Percentiles rank a stretch among this genome's conserved stretches.
phyloP scores from a whole-genome alignment of 2,113 vertebrate species.

The Phrynosoma platyrhinos region DNA sequence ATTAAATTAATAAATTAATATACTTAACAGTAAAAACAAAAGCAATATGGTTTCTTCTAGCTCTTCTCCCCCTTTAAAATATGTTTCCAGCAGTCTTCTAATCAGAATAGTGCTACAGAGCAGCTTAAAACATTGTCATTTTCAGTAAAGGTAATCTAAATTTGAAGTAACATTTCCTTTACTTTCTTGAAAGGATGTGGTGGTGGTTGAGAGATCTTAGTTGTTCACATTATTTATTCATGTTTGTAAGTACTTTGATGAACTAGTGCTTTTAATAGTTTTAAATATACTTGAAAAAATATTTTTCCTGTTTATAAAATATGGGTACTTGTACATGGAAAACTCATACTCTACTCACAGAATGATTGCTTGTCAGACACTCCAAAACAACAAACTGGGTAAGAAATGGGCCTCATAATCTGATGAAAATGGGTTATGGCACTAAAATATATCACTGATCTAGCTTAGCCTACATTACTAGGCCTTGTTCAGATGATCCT shows the following conservation, averaged over 20 bases:
- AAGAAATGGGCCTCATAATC: constrained; percentile 36
- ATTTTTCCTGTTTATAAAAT: constrained; percentile 70
- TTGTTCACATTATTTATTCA: constrained; percentile 70
- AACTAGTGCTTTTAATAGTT: constrained; percentile 77
- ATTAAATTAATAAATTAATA: constrained; percentile 69
- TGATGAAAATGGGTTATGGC: constrained; percentile 61
- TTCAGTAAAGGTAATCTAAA: constrained; percentile 54
- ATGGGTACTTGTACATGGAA: constrained; percentile 69
- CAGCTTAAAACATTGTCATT: constrained; percentile 71
- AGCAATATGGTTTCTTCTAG: constrained; percentile 73
- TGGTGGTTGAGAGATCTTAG: constrained; percentile 61
- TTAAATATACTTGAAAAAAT: constrained; percentile 78
- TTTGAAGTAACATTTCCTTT: constrained; percentile 63
- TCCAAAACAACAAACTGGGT: constrained; percentile 65
- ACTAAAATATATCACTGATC: constrained; percentile 49
- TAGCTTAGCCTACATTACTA: neutral
- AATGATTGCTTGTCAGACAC: constrained; percentile 61
- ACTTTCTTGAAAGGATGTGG: constrained; percentile 54
- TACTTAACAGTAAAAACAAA: constrained; percentile 67
- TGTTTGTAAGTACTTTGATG: constrained; percentile 72
- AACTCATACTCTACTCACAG: constrained; percentile 56
- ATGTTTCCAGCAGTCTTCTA: constrained; percentile 64
- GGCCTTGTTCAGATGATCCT: constrained; percentile 5
- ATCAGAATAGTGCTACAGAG: constrained; percentile 70
- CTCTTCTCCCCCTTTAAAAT: constrained; percentile 57